Evolutionary conservation across 2,113 vertebrate genomes (phyloP), one percentile per base, ranked within the genome.

Genomic region (Spermophilus dauricus): DNA sequence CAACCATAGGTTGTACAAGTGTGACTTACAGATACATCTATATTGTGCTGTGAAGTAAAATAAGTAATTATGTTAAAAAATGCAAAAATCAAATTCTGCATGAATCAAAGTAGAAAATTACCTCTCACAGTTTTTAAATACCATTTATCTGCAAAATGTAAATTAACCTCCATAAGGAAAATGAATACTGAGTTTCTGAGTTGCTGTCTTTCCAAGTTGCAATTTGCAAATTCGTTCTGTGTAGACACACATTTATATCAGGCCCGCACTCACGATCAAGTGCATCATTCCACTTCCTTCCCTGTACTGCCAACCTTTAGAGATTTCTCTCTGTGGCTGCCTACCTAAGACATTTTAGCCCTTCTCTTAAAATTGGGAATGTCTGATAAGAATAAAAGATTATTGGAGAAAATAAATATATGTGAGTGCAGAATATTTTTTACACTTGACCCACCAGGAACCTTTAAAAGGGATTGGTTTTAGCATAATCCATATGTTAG

Each of bases 81-180:
- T 65, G 4, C 4, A 11, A 81, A 28, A 87, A 92, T 76, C 10
- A 61, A 89, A 65, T 82, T 86, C 11, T 77, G 16, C 20, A 90
- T 76, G 32, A 94, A 65, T 91, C 63, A 94, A 86, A 82, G 83
- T 48, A 63, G 78, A 94, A 94, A 95, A 95, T 90, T 86, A 4
- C 4, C 86, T 18, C 18, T 11, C 45, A 86, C 13, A 10, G 3
- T 4, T 63, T 95, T 37, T n/a, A 85, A 63, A 86, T 86, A 53
- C 2, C 2, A 72, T 56, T 56, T 70, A 72, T 77, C 39, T 76
- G 0, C 8, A 45, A 86, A 89, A 90, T 70, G 26, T 84, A 48
- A 73, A 83, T 86, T 42, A 30, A 92, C 77, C 20, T 89, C 8
- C 13, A 8, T 80, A 65, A 51, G 11, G 0, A 28, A 73, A 87